Percentiles rank a stretch among this genome's conserved stretches.
Evolutionary conservation across 2,797 vertebrate genomes (phyloP).

Genomic region (Takifugu rubripes): DNA sequence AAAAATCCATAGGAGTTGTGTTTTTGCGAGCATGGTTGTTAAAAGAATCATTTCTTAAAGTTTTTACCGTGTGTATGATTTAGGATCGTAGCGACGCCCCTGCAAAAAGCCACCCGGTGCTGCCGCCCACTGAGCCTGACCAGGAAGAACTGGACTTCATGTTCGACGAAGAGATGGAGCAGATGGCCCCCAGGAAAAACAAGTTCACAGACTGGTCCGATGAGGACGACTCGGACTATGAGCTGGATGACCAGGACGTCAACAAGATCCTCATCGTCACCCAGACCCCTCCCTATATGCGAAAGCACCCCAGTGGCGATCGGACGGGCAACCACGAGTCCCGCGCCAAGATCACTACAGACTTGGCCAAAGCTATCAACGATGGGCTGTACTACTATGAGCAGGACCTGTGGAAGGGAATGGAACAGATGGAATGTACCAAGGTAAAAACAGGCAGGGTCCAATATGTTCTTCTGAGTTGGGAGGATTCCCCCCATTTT

Average conservation of each 20-base stretch:
- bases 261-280: constrained; percentile 95
- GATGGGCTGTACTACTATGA: constrained; percentile 92
- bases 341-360: constrained; percentile 80
- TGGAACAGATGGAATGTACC: constrained; percentile 70
- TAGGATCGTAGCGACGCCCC: constrained; percentile 51
- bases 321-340: constrained; percentile 79
- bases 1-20: no score
- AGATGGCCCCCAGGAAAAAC: constrained; percentile 80
- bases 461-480: background rate
- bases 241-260: constrained; percentile 89
- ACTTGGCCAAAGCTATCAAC: constrained; percentile 89
- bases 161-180: constrained; percentile 91
- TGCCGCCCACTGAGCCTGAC: constrained; percentile 61
- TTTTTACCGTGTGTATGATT: background rate
- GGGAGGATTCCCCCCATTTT: no score
- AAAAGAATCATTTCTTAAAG: background rate
- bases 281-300: constrained; percentile 86
- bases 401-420: constrained; percentile 85
- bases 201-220: constrained; percentile 87
- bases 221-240: constrained; percentile 86
- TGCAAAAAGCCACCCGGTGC: constrained; percentile 20
- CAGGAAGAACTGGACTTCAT: constrained; percentile 94
- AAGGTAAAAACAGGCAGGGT: constrained; percentile 75
- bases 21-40: no score
- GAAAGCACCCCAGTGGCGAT: constrained; percentile 83